These are phyloP conservation scores for Misgurnus anguillicaudatus DNA, from an alignment of 2,113 vertebrate species.

Conservation along the genomic window DNA sequence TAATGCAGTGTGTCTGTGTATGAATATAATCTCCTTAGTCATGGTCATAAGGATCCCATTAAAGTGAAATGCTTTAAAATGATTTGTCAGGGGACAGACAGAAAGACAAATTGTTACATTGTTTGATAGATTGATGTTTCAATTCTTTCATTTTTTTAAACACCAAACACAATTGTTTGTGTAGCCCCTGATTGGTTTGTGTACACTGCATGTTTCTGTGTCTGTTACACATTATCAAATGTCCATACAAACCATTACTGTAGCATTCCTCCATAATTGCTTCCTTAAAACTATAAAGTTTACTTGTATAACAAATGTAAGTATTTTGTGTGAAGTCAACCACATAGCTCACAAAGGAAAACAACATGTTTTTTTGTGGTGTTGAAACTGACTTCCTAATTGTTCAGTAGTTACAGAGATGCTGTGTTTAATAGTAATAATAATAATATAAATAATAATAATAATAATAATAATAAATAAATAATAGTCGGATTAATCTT, in stretches of 20 bases:
- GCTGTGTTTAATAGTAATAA: too few relatives aligned
- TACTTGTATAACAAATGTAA: conserved; percentile 9
- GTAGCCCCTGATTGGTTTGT: background rate
- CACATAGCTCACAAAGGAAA: background rate
- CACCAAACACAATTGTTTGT: background rate
- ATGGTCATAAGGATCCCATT: conserved; percentile 37
- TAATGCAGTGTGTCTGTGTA: conserved; percentile 11
- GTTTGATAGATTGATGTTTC: background rate
- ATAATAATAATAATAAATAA: too few relatives aligned
- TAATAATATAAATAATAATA: too few relatives aligned
- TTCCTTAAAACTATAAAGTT: conserved; percentile 35
- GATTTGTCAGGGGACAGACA: background rate
- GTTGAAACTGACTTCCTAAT: background rate
- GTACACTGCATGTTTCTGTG: background rate
- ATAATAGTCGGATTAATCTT: too few relatives aligned
- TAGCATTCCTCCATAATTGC: conserved; percentile 44
- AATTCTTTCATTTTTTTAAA: background rate
- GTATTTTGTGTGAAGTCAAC: conserved; percentile 11
- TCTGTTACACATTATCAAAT: background rate
- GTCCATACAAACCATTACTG: conserved; percentile 34
- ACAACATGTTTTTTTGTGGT: background rate
- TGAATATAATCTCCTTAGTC: conserved; percentile 39
- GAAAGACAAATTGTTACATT: background rate
- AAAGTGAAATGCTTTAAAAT: conserved; percentile 25
- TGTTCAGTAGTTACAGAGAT: background rate